Evolutionary conservation across 2,888 invertebrate genomes (phyloP), one percentile per base, ranked within the genome.

Genomic region (Himalopsyche tibetana): DNA sequence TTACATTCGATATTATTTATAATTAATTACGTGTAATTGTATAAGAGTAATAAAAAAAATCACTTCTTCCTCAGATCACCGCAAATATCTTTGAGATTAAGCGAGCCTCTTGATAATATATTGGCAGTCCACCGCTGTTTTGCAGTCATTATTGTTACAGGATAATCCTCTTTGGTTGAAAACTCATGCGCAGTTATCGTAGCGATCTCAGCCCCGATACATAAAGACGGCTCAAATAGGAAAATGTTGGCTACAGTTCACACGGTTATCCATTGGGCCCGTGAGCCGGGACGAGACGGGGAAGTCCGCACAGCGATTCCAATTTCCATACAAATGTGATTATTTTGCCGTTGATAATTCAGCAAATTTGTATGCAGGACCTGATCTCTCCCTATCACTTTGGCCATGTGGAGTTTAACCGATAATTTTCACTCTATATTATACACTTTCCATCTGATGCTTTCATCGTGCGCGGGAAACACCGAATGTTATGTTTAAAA

Each of bases 261-360:
- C 74, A 74, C 74, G 74, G 36, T 63, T 45, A 45, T 42, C 74
- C 51, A 45, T 45, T 36, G 51, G 63, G 19, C 38, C 55, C 38
- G 28, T 82, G 36, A 82, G n/a, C 40, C 36, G 83, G 74, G 36
- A 74, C 74, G 74, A 74, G 42, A 45, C 84, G 80, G 55, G 55
- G 19, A 51, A 19, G 56, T 74, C 82, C 40, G 45, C 55, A 51
- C 79, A 69, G 56, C 83, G 51, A 83, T 84, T 84, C 55, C 82
- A 81, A 86, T 86, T 86, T 84, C 84, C 86, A 86, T 86, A 55
- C 84, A 79, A 84, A 84, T 86, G 55, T 79, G 86, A 86, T 86
- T 86, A 86, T 86, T 84, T 63, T 80, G 80, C 63, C 42, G 83
- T 74, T 84, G 80, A 69, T 84, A 84, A 86, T 86, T 84, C 83